Conservation (phyloP, 2,113 vertebrate species). For the Eptesicus fuscus region DNA sequence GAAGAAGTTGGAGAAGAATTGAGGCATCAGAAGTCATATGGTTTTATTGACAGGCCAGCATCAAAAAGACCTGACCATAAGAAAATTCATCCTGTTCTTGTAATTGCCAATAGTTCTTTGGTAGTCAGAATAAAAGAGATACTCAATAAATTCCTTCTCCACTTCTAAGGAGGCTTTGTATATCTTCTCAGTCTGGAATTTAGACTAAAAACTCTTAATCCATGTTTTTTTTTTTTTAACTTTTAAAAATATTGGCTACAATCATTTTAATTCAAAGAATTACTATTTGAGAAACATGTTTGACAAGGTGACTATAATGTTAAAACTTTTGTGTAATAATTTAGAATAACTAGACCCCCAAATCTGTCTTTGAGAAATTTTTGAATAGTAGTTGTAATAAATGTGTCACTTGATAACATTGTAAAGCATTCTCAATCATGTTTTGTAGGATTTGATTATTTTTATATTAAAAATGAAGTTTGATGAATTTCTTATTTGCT, state of each 20-base stretch:
- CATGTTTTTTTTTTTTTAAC: too few species aligned
- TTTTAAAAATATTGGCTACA: background rate
- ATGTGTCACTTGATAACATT: background rate
- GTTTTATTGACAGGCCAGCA: background rate
- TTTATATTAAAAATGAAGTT: background rate
- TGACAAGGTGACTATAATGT: background rate
- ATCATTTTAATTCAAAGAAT: background rate
- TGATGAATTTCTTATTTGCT: background rate
- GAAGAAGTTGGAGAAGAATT: background rate
- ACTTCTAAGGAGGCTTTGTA: background rate
- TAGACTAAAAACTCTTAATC: too few species aligned
- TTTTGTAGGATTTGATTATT: background rate
- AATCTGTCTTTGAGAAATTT: background rate
- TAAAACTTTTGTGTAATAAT: background rate
- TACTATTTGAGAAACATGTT: slow-evolving; percentile 10
- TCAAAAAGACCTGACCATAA: background rate
- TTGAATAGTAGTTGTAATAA: slow-evolving; percentile 8
- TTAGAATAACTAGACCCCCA: background rate
- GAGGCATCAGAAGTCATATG: background rate
- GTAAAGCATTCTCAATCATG: background rate
- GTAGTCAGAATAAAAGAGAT: background rate
- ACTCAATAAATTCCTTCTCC: background rate
- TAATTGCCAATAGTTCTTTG: background rate
- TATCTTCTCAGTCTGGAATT: too few species aligned
- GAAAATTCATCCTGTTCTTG: background rate